Evolutionary conservation across 2,113 vertebrate species (phyloP), one percentile per base, ranked within the genome.

Genomic region (Cyphomyrus discorhynchus): DNA sequence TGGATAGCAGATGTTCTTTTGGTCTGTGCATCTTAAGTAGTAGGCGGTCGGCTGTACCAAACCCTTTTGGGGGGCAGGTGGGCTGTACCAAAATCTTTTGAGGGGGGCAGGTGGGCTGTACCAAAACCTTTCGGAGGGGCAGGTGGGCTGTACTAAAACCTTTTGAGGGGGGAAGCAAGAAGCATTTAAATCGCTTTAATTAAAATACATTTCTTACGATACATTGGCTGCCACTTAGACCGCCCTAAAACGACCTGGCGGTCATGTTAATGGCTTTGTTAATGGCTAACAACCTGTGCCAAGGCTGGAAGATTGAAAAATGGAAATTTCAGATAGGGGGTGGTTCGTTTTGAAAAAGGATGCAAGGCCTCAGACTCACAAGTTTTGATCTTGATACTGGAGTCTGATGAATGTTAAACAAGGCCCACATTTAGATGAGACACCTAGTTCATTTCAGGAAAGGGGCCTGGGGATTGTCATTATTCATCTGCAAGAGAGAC

Each of bases 181-280:
- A 70, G 74, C 13, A 47, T 87, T 89, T 87, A 46, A 77, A 46
- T 74, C 66, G 21, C 74, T 90, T 87, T 87, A 66, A 27, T 50
- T 90, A 58, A 90, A 86, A 77, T 42, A 62, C 74, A 84, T 87
- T 85, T 50, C 77, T 85, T 21, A 56, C 5, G 45, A 52, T 77
- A 62, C 58, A 58, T 10, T 10, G 85, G 39, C 89, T n/a, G 84
- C 15, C 31, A 45, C 84, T 87, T 74, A 74, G 70, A 86, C 66
- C 45, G n/a, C n/a, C 58, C 58, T 52, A 84, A 70, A 27, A 62
- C 9, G 46, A 87, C 27, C 42, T 39, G 53, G 83, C 46, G 39
- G 62, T 90, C 84, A 90, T 47, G 86, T 87, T 86, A 86, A 90
- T 52, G 46, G 84, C 58, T 87, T 90, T 87, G 35, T 35, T 35